phyloP scores from a whole-genome alignment of 1,140 invertebrate species.

The Lepidurus arcticus region DNA sequence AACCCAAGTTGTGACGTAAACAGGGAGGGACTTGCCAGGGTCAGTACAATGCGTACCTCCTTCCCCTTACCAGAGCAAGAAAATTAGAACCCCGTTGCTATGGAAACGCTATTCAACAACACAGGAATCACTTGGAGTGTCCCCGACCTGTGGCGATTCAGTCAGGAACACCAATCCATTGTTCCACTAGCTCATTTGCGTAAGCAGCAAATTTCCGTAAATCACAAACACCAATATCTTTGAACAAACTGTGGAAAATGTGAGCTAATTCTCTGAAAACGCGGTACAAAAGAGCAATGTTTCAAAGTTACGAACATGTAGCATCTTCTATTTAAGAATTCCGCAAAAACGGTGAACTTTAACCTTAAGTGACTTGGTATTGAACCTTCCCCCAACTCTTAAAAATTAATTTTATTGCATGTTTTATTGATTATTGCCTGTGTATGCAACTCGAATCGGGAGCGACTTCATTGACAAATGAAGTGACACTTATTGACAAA shows the following conservation, averaged over 20 bases:
- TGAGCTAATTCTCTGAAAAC: not conserved
- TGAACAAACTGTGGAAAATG: not conserved
- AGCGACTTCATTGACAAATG: no score
- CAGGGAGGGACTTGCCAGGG: not conserved
- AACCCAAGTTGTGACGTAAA: not conserved
- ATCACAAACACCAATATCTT: not conserved
- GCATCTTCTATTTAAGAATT: no score
- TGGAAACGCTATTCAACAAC: not conserved
- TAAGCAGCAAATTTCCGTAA: not conserved
- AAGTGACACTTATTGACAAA: no score
- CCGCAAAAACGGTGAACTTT: no score
- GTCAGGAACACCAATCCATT: not conserved
- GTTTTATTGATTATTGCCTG: no score
- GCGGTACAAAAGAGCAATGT: no score
- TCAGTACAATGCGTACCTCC: constrained; percentile 6
- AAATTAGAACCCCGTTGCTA: not conserved
- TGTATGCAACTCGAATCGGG: no score
- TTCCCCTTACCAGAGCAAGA: not conserved
- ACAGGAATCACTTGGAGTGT: not conserved
- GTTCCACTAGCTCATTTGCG: not conserved
- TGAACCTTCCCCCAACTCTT: no score
- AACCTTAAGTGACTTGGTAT: no score
- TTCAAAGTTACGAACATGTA: no score
- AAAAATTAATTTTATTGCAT: no score
- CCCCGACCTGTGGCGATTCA: not conserved